These are phyloP conservation scores for Lepus europaeus DNA, from an alignment of 2,113 vertebrate genomes.

Conservation along the genomic window DNA sequence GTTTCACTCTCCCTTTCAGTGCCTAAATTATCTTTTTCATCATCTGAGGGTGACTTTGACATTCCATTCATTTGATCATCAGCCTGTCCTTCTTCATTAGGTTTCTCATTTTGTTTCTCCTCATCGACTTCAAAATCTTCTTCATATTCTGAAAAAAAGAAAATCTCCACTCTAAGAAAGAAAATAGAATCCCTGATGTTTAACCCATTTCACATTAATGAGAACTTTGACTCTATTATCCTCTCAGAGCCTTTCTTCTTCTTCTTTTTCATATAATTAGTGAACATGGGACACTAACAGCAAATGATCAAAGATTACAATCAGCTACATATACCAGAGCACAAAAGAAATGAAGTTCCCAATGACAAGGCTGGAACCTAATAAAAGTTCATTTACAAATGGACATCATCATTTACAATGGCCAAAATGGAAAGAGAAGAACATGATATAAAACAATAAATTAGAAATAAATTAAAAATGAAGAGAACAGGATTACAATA, in stretches of 20 bases:
- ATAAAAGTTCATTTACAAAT: conserved; percentile 66
- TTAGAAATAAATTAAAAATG: conserved; percentile 80
- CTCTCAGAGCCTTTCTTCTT: conserved; percentile 53
- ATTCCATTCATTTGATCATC: conserved; percentile 82
- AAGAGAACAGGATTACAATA: conserved; percentile 76
- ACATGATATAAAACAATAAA: conserved; percentile 71
- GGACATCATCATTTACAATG: conserved; percentile 43
- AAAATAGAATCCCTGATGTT: conserved; percentile 68
- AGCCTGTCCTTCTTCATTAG: conserved; percentile 81
- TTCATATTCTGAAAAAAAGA: conserved; percentile 91
- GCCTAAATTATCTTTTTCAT: conserved; percentile 79
- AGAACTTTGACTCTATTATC: conserved; percentile 65
- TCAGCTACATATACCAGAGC: conserved; percentile 11
- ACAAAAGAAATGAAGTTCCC: conserved; percentile 53
- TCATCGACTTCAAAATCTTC: conserved; percentile 96
- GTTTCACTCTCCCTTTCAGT: conserved; percentile 68
- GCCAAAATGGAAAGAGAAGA: conserved; percentile 69
- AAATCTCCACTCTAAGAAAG: conserved; percentile 64
- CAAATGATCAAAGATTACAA: conserved; percentile 62
- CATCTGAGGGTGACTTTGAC: conserved; percentile 82
- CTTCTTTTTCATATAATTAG: conserved; percentile 68
- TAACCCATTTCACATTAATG: conserved; percentile 62
- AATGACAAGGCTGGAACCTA: conserved; percentile 40
- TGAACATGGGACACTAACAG: conserved; percentile 65
- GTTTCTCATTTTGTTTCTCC: conserved; percentile 87